Conservation (phyloP, 2,113 vertebrate species). For the Neolamprologus cancellatus region DNA sequence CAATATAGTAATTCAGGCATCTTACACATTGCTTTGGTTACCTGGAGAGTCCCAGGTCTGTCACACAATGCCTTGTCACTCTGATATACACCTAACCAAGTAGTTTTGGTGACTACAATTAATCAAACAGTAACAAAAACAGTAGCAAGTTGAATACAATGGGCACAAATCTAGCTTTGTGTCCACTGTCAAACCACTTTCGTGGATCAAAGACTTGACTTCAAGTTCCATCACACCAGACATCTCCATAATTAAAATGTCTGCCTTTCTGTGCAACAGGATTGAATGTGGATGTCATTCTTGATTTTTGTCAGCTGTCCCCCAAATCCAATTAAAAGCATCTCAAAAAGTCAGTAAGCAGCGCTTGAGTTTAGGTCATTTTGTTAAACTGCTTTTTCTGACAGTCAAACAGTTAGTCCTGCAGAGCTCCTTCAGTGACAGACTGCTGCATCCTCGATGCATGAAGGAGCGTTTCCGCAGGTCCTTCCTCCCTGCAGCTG, state of each 20-base stretch:
- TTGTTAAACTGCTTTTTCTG: not conserved
- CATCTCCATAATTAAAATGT: not conserved
- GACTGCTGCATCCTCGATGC: no score
- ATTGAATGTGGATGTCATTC: not conserved
- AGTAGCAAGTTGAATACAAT: not conserved
- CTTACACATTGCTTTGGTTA: not conserved
- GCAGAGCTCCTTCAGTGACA: no score
- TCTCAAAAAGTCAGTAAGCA: not conserved
- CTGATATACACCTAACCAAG: not conserved
- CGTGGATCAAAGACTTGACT: not conserved
- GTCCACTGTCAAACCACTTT: not conserved
- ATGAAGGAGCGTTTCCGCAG: no score
- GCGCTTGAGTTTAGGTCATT: not conserved
- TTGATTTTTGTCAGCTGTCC: not conserved
- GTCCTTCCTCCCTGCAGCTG: no score
- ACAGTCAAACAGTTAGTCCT: not conserved
- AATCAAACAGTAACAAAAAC: not conserved
- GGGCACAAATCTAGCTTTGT: not conserved
- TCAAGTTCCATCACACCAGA: not conserved
- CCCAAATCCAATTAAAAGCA: not conserved
- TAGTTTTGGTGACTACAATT: not conserved
- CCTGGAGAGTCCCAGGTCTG: not conserved
- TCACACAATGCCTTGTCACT: not conserved
- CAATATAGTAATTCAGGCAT: not conserved
- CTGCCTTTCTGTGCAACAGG: not conserved